These are phyloP conservation scores for Hydrophis major DNA, from an alignment of 2,797 vertebrate genomes.

Conservation along the genomic window DNA sequence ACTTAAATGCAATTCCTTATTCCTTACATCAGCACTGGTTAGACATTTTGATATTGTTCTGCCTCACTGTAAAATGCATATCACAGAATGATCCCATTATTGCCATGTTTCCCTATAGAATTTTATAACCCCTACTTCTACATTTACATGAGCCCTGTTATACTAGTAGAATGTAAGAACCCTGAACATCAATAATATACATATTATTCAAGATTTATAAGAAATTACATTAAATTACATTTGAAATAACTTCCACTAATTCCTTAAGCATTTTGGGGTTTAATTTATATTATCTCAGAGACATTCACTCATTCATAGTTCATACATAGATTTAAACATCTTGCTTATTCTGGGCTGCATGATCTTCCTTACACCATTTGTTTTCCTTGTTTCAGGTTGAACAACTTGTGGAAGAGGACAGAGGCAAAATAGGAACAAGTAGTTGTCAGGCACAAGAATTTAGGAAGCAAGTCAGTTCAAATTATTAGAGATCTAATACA, in stretches of 20 bases:
- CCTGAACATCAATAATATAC: neutral
- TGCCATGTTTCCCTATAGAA: neutral
- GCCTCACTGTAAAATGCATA: neutral
- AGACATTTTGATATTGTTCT: fast-evolving
- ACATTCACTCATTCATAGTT: neutral
- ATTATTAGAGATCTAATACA: neutral
- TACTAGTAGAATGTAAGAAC: neutral
- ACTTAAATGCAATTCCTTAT: neutral
- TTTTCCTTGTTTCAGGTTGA: neutral
- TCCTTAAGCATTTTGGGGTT: neutral
- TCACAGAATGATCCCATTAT: neutral
- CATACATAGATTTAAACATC: neutral
- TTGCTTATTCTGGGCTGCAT: neutral
- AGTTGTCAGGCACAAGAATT: neutral
- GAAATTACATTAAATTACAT: neutral
- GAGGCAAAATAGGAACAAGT: neutral
- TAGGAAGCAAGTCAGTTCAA: neutral
- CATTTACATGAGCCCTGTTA: neutral
- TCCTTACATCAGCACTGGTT: neutral
- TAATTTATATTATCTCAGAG: neutral
- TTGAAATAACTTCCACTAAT: neutral
- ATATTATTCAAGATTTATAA: neutral
- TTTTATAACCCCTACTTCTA: neutral
- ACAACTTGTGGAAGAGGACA: neutral
- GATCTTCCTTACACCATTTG: neutral